phyloP scores from a whole-genome alignment of 2,888 invertebrate species.

The Laothoe populi region DNA sequence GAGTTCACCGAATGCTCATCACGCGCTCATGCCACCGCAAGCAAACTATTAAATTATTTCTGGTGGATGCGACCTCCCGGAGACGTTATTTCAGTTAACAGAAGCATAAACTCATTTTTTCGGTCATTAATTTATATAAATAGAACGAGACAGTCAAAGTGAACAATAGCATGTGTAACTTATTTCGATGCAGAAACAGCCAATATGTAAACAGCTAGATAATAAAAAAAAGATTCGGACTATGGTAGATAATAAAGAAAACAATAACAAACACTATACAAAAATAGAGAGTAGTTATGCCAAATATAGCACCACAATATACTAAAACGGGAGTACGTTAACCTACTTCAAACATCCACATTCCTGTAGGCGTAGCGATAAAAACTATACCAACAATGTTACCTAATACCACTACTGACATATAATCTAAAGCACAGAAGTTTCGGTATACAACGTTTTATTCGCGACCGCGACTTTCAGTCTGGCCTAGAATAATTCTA shows the following conservation, averaged over 20 bases:
- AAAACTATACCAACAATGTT: background rate
- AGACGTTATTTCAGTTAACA: conserved; percentile 34
- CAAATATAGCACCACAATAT: background rate
- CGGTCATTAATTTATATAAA: conserved; percentile 4
- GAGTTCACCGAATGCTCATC: conserved; percentile 2
- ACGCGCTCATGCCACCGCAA: background rate
- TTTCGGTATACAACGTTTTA: background rate
- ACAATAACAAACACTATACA: background rate
- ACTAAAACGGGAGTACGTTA: background rate
- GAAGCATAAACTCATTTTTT: conserved; percentile 3
- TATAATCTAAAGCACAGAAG: background rate
- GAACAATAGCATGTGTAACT: background rate
- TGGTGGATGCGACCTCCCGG: conserved; percentile 26
- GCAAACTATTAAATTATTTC: conserved; percentile 22
- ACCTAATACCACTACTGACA: conserved; percentile 2
- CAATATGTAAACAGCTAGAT: background rate
- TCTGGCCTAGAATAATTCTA: background rate
- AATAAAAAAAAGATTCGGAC: background rate
- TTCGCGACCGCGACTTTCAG: background rate
- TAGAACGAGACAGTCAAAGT: background rate
- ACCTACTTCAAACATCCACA: conserved; percentile 6
- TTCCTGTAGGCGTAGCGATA: background rate
- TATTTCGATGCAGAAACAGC: background rate
- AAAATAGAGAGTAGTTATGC: background rate
- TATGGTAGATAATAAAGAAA: background rate